Conservation (phyloP, 1,140 invertebrate genomes). For the Ridgeia piscesae region DNA sequence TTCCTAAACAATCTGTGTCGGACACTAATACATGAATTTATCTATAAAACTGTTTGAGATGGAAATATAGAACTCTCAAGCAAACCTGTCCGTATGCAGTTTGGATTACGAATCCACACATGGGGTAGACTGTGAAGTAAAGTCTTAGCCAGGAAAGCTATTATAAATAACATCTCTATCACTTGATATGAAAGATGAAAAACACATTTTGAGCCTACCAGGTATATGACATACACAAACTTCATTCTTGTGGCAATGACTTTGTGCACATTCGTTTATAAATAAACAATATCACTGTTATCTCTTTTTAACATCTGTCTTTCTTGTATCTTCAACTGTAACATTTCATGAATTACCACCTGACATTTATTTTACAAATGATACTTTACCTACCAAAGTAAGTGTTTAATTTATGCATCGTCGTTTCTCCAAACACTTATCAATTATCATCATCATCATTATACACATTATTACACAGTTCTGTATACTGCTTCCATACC, state of each 20-base stretch:
- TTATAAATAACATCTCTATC: not conserved
- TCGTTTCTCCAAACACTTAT: not conserved
- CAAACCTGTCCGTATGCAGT: not conserved
- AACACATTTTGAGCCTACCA: not conserved
- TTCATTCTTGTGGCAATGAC: too few relatives aligned
- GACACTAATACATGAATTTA: not conserved
- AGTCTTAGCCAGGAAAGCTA: not conserved
- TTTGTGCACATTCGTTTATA: too few relatives aligned
- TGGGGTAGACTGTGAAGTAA: not conserved
- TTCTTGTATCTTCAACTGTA: too few relatives aligned
- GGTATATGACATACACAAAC: too few relatives aligned
- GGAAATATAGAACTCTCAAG: not conserved
- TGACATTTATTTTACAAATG: not conserved
- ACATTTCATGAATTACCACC: too few relatives aligned
- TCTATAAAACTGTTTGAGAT: not conserved
- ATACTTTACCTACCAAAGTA: not conserved
- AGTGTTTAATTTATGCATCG: not conserved
- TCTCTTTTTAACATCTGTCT: too few relatives aligned
- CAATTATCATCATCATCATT: not conserved
- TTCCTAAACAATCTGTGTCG: too few relatives aligned
- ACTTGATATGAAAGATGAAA: not conserved
- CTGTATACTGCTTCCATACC: not conserved
- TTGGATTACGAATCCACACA: not conserved
- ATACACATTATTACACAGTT: not conserved
- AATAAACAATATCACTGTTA: too few relatives aligned